These are phyloP conservation scores for Odontocerum albicorne DNA, from an alignment of 2,888 invertebrate genomes.

Conservation along the genomic window DNA sequence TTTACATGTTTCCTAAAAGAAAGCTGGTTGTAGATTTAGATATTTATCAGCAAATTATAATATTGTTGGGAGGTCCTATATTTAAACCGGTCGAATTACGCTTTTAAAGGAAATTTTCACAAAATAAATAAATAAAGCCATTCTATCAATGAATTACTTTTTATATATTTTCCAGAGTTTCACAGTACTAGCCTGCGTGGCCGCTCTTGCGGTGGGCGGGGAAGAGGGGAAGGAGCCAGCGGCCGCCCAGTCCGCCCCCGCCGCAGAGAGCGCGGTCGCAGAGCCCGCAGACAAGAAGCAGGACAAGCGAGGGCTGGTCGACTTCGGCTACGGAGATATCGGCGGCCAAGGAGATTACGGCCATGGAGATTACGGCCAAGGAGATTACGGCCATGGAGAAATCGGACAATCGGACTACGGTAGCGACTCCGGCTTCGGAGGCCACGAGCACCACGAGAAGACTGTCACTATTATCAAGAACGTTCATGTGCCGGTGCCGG, in stretches of 20 bases:
- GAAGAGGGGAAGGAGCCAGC: constrained; percentile 56
- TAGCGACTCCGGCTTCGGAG: constrained; percentile 41
- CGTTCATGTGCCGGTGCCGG: constrained; percentile 71
- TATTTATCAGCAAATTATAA: too few species aligned
- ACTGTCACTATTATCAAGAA: constrained; percentile 71
- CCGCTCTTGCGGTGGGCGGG: constrained; percentile 60
- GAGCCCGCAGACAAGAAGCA: constrained; percentile 56
- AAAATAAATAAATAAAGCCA: too few species aligned
- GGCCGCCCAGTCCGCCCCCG: constrained; percentile 42
- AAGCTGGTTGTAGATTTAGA: too few species aligned
- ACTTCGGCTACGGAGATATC: constrained; percentile 52
- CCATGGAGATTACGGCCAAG: constrained; percentile 45
- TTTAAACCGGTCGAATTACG: too few species aligned
- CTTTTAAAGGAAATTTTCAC: too few species aligned
- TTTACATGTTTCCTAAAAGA: too few species aligned
- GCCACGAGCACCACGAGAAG: constrained; percentile 58
- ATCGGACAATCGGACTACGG: constrained; percentile 49
- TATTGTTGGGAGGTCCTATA: too few species aligned
- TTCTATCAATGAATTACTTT: too few species aligned
- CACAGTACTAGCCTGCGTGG: constrained; percentile 35
- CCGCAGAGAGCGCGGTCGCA: constrained; percentile 46
- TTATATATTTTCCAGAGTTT: constrained; percentile 35
- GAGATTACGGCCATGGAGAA: constrained; percentile 48
- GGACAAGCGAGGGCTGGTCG: constrained; percentile 59
- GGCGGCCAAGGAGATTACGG: constrained; percentile 42